Percentiles rank a stretch among this genome's conserved stretches.
Conservation (phyloP, 2,797 vertebrate genomes). For the Mallotus villosus region DNA sequence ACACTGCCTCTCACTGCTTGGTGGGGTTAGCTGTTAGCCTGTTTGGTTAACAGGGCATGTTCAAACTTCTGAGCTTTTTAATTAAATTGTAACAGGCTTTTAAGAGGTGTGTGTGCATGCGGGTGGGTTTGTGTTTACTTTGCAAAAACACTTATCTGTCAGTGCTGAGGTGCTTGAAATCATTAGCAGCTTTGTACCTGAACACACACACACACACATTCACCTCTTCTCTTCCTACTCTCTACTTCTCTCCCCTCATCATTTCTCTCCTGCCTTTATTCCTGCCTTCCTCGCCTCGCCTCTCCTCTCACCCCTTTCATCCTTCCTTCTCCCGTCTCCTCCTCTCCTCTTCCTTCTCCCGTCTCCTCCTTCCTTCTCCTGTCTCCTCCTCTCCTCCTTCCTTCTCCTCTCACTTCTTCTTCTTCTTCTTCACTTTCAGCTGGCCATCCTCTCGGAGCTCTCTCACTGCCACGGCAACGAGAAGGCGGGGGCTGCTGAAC, state of each 20-base stretch:
- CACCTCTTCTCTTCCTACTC: neutral
- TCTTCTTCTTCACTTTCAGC: slow-evolving; percentile 68
- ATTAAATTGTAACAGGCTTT: neutral
- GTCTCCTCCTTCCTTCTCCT: neutral
- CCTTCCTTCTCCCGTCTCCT: neutral
- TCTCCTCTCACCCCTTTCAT: neutral
- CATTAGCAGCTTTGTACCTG: neutral
- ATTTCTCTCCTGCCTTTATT: neutral
- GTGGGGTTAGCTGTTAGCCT: neutral
- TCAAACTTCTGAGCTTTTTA: neutral
- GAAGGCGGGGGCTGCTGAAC: slow-evolving; percentile 70
- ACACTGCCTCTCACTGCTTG: neutral
- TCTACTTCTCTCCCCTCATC: neutral
- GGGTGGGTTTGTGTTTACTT: neutral
- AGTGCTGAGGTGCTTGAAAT: neutral
- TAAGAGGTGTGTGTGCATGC: slow-evolving; percentile 2
- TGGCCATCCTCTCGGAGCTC: slow-evolving; percentile 89
- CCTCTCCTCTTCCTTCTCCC: neutral
- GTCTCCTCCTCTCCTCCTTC: neutral
- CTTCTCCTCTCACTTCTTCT: neutral
- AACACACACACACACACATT: no score
- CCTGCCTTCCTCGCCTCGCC: no score
- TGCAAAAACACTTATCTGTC: neutral
- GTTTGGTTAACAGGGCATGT: neutral
- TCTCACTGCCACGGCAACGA: slow-evolving; percentile 72